Conservation (phyloP, 2,888 invertebrate genomes). For the Xylophagus ater region DNA sequence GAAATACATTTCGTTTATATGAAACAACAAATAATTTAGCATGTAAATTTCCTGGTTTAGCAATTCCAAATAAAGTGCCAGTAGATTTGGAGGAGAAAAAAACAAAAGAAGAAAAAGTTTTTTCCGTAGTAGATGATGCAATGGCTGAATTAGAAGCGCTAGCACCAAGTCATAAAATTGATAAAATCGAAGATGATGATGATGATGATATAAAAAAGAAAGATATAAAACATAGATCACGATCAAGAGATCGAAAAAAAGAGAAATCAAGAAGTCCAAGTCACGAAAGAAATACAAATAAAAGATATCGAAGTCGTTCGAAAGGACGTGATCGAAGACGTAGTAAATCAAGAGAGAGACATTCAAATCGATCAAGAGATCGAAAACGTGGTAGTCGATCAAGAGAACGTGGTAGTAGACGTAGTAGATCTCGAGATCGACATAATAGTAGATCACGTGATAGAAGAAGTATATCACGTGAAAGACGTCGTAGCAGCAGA, state of each 20-base stretch:
- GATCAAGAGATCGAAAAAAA: conserved; percentile 10
- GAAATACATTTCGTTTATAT: not conserved
- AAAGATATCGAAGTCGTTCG: conserved; percentile 21
- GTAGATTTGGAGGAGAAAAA: conserved; percentile 32
- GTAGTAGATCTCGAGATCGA: conserved; percentile 16
- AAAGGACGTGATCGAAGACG: conserved; percentile 19
- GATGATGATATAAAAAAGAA: conserved; percentile 25
- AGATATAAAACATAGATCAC: conserved; percentile 17
- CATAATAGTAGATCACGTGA: conserved; percentile 18
- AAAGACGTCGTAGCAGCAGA: not conserved
- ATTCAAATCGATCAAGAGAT: conserved; percentile 23
- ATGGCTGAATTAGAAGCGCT: conserved; percentile 79
- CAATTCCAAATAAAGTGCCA: conserved; percentile 63
- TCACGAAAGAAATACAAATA: conserved; percentile 13
- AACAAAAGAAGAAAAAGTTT: conserved; percentile 34
- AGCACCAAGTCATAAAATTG: conserved; percentile 52
- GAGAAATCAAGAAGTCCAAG: conserved; percentile 21
- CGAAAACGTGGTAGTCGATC: conserved; percentile 23
- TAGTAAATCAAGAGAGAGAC: conserved; percentile 23
- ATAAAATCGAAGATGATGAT: conserved; percentile 23
- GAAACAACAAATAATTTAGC: conserved; percentile 41
- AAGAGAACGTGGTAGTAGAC: conserved; percentile 20
- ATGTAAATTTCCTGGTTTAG: conserved; percentile 67
- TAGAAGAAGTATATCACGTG: conserved; percentile 8
- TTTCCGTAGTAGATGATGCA: conserved; percentile 58